A percentile compares a stretch with the other conserved stretches of the same genome.
phyloP scores from a whole-genome alignment of 2,888 invertebrate species.

The Harpalus rufipes region DNA sequence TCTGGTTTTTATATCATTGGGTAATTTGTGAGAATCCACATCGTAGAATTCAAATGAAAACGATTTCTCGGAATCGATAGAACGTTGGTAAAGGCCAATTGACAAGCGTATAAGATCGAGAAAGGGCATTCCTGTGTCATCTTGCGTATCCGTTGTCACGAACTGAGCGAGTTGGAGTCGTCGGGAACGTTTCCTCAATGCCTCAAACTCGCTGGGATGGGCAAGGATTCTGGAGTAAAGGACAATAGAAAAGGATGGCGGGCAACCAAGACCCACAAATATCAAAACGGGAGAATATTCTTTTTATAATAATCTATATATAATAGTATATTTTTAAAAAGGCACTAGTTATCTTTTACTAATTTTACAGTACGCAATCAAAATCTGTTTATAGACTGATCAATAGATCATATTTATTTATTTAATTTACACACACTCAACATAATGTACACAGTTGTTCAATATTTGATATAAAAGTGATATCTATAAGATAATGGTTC shows the following conservation, averaged over 20 bases:
- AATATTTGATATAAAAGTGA: no score
- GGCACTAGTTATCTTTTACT: no score
- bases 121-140: conserved; percentile 29
- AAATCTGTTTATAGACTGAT: no score
- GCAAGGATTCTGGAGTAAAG: not conserved
- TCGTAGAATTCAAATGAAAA: conserved; percentile 53
- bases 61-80: conserved; percentile 21
- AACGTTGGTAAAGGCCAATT: conserved; percentile 36
- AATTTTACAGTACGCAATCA: no score
- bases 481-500: no score
- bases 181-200: not conserved
- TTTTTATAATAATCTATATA: not conserved
- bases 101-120: conserved; percentile 50
- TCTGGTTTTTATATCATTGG: conserved; percentile 31
- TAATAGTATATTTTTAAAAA: no score
- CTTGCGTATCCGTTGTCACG: conserved; percentile 38
- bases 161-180: not conserved
- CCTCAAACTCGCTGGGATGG: not conserved
- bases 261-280: no score
- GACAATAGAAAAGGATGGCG: not conserved
- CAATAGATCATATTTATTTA: no score
- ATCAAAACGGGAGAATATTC: no score
- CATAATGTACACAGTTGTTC: no score
- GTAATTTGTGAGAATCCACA: conserved; percentile 34
- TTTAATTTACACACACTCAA: no score